Evolutionary conservation across 2,797 vertebrate genomes (phyloP).

Genomic region (Sparidentex hasta): DNA sequence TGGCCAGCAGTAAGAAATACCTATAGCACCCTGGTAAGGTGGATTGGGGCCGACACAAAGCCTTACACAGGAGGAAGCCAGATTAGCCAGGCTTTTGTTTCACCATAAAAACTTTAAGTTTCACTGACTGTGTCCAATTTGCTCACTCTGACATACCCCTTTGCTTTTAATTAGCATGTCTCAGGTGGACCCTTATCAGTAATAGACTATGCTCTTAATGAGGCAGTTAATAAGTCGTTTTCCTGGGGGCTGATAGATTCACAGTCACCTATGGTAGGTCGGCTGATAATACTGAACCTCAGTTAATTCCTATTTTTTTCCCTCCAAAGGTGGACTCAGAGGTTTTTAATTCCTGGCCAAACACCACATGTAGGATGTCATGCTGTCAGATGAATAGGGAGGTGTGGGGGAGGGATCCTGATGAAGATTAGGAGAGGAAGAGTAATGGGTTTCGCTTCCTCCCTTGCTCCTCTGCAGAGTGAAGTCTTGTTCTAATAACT

Average conservation of each 20-base stretch:
- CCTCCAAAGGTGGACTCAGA: conserved; percentile 42
- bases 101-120: conserved; percentile 65
- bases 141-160: conserved; percentile 58
- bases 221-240: conserved; percentile 84
- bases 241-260: conserved; percentile 71
- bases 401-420: conserved; percentile 6
- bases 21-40: conserved; percentile 32
- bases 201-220: conserved; percentile 80
- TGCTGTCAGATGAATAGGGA: conserved; percentile 34
- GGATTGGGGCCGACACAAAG: conserved; percentile 50
- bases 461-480: conserved; percentile 29
- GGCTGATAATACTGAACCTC: conserved; percentile 75
- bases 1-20: conserved; percentile 41
- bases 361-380: conserved; percentile 23
- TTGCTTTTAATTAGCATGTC: conserved; percentile 83
- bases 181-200: conserved; percentile 80
- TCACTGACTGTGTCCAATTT: conserved; percentile 68
- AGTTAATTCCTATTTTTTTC: conserved; percentile 64
- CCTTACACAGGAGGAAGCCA: conserved; percentile 30
- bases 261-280: conserved; percentile 73
- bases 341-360: conserved; percentile 39
- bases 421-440: conserved; percentile 54
- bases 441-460: conserved; percentile 34
- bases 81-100: conserved; percentile 70
- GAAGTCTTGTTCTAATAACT: conserved; percentile 50